These are phyloP conservation scores for Panthera uncia DNA, from an alignment of 2,113 vertebrate species.

Conservation along the genomic window DNA sequence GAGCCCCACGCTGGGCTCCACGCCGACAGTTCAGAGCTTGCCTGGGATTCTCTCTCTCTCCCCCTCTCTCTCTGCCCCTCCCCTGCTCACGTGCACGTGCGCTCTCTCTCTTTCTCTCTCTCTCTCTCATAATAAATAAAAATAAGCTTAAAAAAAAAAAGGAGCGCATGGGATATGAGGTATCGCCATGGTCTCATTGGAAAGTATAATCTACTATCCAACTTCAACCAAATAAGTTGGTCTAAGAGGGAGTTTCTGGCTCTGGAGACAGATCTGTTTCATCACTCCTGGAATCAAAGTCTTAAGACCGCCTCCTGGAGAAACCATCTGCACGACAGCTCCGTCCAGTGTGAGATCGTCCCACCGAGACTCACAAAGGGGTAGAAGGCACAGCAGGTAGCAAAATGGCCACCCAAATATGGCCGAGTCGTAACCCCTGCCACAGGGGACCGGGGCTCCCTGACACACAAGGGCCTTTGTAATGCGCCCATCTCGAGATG, in stretches of 20 bases:
- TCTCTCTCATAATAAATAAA: too few species aligned
- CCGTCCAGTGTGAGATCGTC: not conserved
- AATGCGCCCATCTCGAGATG: not conserved
- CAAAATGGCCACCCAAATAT: not conserved
- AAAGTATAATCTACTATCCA: not conserved
- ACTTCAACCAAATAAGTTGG: not conserved
- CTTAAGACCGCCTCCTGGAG: not conserved
- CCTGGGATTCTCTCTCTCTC: too few species aligned
- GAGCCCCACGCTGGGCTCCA: too few species aligned
- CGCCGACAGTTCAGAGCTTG: too few species aligned
- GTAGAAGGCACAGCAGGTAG: too few species aligned
- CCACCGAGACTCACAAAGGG: not conserved
- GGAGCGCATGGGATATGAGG: not conserved
- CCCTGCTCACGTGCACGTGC: rapidly evolving
- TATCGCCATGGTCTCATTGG: not conserved
- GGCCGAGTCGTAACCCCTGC: too few species aligned
- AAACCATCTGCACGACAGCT: not conserved
- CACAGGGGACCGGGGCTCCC: not conserved
- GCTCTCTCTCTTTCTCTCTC: too few species aligned
- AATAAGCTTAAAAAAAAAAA: too few species aligned
- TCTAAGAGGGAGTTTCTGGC: not conserved
- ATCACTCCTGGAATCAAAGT: not conserved
- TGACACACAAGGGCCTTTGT: not conserved
- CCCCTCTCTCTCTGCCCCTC: too few species aligned
- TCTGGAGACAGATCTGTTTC: not conserved